Evolutionary conservation across 2,113 vertebrate genomes (phyloP).

Genomic region (Paramisgurnus dabryanus): DNA sequence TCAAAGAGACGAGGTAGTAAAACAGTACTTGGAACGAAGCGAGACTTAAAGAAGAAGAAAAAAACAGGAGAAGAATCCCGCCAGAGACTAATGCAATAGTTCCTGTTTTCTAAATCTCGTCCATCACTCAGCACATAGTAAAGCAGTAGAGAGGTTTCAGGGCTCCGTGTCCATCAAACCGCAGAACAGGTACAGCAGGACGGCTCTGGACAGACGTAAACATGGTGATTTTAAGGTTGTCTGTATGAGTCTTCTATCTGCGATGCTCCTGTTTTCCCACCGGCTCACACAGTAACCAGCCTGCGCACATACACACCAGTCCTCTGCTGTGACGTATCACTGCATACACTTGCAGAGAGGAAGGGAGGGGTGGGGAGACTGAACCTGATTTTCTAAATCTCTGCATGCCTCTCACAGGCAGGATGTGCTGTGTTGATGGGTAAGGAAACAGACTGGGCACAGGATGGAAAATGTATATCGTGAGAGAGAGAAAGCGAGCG

Average conservation of each 20-base stretch:
- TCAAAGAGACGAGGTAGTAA: neutral
- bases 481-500: neutral
- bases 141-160: constrained; percentile 10
- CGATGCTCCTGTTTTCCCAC: constrained; percentile 29
- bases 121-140: neutral
- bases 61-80: neutral
- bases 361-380: constrained; percentile 32
- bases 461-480: neutral
- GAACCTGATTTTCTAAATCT: constrained; percentile 19
- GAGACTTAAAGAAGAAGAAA: neutral
- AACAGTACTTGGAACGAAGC: neutral
- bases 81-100: neutral
- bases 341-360: constrained; percentile 28
- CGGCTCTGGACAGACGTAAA: neutral
- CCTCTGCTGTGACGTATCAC: constrained; percentile 29
- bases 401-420: constrained; percentile 5
- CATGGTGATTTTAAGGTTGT: constrained; percentile 5
- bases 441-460: neutral
- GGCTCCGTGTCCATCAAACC: neutral
- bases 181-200: neutral
- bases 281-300: constrained; percentile 11
- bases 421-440: constrained; percentile 21
- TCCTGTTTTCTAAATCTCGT: constrained; percentile 4
- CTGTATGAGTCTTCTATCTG: constrained; percentile 27
- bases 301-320: constrained; percentile 11